Evolutionary conservation across 2,888 invertebrate species (phyloP).

Genomic region (Coronaproctus castanopsis): DNA sequence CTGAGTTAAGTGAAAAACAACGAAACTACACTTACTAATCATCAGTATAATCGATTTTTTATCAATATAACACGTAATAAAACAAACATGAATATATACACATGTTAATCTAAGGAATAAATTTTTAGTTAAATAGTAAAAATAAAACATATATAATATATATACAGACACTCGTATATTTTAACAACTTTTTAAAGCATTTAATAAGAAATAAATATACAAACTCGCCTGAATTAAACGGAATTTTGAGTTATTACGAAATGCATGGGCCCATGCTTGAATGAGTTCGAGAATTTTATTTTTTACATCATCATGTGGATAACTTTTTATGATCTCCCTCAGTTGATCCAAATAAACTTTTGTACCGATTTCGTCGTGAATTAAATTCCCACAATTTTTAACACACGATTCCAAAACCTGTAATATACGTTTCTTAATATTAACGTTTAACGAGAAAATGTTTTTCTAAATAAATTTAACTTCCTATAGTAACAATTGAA

Average conservation of each 20-base stretch:
- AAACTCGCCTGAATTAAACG: conserved; percentile 55
- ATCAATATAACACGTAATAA: no score
- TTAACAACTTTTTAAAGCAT: no score
- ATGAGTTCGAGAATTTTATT: conserved; percentile 79
- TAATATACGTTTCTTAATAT: no score
- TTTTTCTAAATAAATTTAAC: no score
- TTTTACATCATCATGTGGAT: conserved; percentile 60
- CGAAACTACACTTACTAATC: no score
- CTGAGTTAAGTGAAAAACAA: no score
- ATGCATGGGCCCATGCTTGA: conserved; percentile 97
- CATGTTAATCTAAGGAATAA: no score
- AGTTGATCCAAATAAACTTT: conserved; percentile 87
- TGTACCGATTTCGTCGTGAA: conserved; percentile 82
- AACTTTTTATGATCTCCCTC: conserved; percentile 63
- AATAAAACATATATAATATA: background rate
- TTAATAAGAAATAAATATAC: no score
- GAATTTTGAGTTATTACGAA: conserved; percentile 73
- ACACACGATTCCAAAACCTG: conserved; percentile 81
- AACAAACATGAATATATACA: no score
- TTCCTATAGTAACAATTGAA: no score
- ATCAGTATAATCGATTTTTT: no score
- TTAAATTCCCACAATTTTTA: conserved; percentile 81
- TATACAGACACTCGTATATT: background rate
- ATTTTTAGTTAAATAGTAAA: background rate
- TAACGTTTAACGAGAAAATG: no score